Evolutionary conservation across 2,888 invertebrate genomes (phyloP).

Genomic region (Podotricha telesiphe): DNA sequence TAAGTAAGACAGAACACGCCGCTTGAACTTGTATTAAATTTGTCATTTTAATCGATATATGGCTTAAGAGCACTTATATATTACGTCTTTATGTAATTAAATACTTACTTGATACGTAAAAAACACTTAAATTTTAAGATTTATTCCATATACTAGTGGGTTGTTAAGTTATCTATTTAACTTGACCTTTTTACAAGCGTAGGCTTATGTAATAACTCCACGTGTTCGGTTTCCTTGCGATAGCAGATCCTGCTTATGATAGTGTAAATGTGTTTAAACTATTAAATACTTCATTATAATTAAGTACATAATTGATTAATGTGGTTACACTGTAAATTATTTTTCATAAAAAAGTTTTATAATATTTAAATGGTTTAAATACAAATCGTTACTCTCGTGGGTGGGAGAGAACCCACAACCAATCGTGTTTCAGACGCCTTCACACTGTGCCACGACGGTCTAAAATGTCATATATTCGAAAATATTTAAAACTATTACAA

Average conservation of each 20-base stretch:
- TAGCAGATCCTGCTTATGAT: conserved; percentile 2
- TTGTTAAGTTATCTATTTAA: conserved; percentile 10
- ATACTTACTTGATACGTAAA: background rate
- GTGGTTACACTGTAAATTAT: no score
- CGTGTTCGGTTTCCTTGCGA: conserved; percentile 10
- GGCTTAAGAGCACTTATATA: background rate
- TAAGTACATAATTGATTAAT: background rate
- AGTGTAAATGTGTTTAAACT: background rate
- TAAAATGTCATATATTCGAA: no score
- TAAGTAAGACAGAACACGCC: no score
- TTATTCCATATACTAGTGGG: background rate
- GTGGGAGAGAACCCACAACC: no score
- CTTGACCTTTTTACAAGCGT: conserved; percentile 1
- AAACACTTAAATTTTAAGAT: background rate
- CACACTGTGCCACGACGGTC: no score
- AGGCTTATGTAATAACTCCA: conserved; percentile 12
- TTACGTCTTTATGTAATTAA: background rate
- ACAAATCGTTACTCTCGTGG: no score
- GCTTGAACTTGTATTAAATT: background rate
- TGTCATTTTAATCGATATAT: no score
- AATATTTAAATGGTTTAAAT: no score
- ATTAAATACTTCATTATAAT: conserved; percentile 5
- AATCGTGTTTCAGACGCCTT: no score
- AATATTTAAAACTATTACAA: no score
- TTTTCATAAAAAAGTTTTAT: no score